phyloP scores from a whole-genome alignment of 1,140 invertebrate genomes.

The Temnothorax curvispinosus region DNA sequence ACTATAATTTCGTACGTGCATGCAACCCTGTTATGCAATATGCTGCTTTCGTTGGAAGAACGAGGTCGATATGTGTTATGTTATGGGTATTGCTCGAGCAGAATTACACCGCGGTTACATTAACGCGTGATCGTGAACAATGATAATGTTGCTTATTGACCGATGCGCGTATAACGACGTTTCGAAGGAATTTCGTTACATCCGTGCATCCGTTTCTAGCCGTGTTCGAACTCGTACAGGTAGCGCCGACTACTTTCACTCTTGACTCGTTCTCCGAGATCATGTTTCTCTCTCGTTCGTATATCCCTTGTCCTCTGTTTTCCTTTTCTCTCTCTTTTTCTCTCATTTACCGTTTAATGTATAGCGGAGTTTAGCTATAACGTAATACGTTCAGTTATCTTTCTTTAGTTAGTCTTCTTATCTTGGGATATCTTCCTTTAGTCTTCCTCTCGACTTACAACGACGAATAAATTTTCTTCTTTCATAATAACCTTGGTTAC shows the following conservation, averaged over 20 bases:
- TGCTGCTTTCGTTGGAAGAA: conserved; percentile 5
- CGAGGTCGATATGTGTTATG: conserved; percentile 4
- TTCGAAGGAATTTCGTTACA: conserved; percentile 64
- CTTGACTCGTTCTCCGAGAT: conserved; percentile 69
- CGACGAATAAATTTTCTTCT: neutral
- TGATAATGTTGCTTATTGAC: neutral
- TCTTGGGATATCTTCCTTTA: neutral
- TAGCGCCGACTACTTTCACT: conserved; percentile 80
- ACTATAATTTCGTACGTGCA: neutral
- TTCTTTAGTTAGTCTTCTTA: neutral
- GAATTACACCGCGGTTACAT: neutral
- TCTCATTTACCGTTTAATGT: neutral
- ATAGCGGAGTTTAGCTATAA: neutral
- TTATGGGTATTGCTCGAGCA: neutral
- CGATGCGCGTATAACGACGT: neutral
- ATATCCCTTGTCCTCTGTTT: neutral
- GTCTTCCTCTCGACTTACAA: neutral
- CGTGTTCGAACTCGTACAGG: conserved; percentile 67
- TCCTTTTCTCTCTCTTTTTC: conserved; percentile 43
- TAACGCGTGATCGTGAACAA: neutral
- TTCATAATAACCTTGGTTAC: neutral
- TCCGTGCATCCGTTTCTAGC: conserved; percentile 61
- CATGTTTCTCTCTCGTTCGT: conserved; percentile 62
- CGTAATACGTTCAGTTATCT: neutral
- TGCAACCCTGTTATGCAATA: conserved; percentile 26